phyloP scores from a whole-genome alignment of 1,140 invertebrate genomes.

The Drosophila biarmipes region DNA sequence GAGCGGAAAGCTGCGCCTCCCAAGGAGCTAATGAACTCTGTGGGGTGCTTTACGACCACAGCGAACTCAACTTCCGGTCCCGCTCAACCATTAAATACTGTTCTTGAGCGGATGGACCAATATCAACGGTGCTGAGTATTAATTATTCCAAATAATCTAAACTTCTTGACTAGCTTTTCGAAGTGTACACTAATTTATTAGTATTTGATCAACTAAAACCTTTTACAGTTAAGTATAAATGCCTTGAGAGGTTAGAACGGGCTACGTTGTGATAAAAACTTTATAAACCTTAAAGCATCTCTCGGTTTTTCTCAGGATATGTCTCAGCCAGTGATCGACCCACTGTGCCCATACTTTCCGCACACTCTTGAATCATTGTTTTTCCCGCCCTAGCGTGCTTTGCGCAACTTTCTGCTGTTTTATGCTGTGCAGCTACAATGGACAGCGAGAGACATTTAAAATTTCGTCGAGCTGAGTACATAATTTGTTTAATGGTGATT shows the following conservation, averaged over 20 bases:
- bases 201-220: too few relatives aligned
- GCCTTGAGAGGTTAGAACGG: too few relatives aligned
- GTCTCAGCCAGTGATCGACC: not conserved
- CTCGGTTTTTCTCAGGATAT: too few relatives aligned
- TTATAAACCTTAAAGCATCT: too few relatives aligned
- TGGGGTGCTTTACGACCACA: conserved; percentile 1
- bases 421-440: conserved; percentile 53
- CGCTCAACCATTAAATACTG: too few relatives aligned
- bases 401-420: conserved; percentile 28
- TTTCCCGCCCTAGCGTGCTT: conserved; percentile 14
- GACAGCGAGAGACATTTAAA: conserved; percentile 69
- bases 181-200: too few relatives aligned
- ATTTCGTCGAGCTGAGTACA: conserved; percentile 75
- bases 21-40: conserved; percentile 37
- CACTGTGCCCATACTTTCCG: conserved; percentile 16
- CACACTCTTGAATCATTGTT: conserved; percentile 18
- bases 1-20: conserved; percentile 25
- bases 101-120: too few relatives aligned
- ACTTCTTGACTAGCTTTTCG: too few relatives aligned
- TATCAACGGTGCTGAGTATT: too few relatives aligned
- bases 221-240: too few relatives aligned
- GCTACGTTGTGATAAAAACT: too few relatives aligned
- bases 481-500: conserved; percentile 81
- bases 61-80: conserved; percentile 12
- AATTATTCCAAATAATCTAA: too few relatives aligned